phyloP scores from a whole-genome alignment of 1,140 invertebrate species.

The Littorina saxatilis region DNA sequence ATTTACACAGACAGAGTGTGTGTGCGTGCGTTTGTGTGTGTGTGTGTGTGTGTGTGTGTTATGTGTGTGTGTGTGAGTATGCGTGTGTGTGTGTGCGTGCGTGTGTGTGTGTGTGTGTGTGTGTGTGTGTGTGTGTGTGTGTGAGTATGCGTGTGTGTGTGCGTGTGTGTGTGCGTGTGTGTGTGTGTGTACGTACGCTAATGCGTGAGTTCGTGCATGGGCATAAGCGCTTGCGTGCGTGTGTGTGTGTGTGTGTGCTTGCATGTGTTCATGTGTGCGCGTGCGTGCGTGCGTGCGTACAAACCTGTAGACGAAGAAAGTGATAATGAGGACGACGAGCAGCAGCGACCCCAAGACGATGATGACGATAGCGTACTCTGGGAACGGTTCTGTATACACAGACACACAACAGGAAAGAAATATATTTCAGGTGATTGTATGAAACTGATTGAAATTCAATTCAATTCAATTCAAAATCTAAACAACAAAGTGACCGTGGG shows the following conservation, averaged over 20 bases:
- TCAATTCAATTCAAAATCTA: too few species aligned
- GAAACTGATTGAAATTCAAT: too few species aligned
- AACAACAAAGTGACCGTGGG: too few species aligned
- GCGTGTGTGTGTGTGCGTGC: too few species aligned
- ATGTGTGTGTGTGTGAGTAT: too few species aligned
- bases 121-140: neutral
- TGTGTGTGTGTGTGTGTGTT: too few species aligned
- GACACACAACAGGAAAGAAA: too few species aligned
- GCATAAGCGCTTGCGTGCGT: neutral
- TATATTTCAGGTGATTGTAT: too few species aligned
- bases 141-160: neutral
- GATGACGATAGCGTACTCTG: constrained; percentile 90
- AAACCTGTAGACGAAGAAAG: constrained; percentile 82
- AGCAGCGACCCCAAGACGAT: constrained; percentile 88
- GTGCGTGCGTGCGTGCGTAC: constrained; percentile 26
- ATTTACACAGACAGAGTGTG: too few species aligned
- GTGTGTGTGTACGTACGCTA: neutral
- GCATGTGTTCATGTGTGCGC: neutral
- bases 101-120: too few species aligned
- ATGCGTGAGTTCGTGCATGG: neutral
- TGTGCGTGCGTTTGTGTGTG: too few species aligned
- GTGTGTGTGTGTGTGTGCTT: constrained; percentile 16
- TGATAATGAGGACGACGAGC: constrained; percentile 84
- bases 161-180: constrained; percentile 10
- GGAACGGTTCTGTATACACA: constrained; percentile 81